These are phyloP conservation scores for Cheilosia variabilis DNA, from an alignment of 2,888 invertebrate species.

Conservation along the genomic window DNA sequence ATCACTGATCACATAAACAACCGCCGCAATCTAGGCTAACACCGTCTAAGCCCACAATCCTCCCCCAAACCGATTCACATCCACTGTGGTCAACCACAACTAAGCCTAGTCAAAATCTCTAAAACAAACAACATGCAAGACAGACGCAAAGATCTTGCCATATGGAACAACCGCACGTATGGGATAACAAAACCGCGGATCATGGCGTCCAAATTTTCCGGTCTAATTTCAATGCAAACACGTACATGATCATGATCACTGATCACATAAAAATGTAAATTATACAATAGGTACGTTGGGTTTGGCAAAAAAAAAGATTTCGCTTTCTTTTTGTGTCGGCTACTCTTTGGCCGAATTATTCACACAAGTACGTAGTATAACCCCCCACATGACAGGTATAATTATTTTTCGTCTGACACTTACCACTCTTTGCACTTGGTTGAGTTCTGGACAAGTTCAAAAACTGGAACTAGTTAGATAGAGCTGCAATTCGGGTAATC, in stretches of 20 bases:
- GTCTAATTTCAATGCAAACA: constrained; percentile 63
- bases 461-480: constrained; percentile 41
- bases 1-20: too few relatives aligned
- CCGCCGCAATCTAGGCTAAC: background rate
- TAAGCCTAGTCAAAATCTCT: background rate
- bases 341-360: constrained; percentile 38
- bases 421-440: constrained; percentile 51
- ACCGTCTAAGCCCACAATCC: background rate
- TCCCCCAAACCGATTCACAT: background rate
- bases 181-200: constrained; percentile 29
- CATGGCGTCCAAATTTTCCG: constrained; percentile 59
- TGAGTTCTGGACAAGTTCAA: constrained; percentile 47
- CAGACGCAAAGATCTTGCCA: background rate
- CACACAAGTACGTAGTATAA: background rate
- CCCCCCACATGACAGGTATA: constrained; percentile 28
- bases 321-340: constrained; percentile 64
- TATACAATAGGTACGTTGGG: constrained; percentile 50
- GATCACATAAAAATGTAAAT: constrained; percentile 55
- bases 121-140: background rate
- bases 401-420: constrained; percentile 45
- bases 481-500: constrained; percentile 31
- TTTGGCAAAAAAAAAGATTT: constrained; percentile 37
- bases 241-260: constrained; percentile 31
- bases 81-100: constrained; percentile 9
- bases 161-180: background rate